Base-by-base conservation (phyloP, 2,113 vertebrate species). In the Erythrocercus mccallii region DNA sequence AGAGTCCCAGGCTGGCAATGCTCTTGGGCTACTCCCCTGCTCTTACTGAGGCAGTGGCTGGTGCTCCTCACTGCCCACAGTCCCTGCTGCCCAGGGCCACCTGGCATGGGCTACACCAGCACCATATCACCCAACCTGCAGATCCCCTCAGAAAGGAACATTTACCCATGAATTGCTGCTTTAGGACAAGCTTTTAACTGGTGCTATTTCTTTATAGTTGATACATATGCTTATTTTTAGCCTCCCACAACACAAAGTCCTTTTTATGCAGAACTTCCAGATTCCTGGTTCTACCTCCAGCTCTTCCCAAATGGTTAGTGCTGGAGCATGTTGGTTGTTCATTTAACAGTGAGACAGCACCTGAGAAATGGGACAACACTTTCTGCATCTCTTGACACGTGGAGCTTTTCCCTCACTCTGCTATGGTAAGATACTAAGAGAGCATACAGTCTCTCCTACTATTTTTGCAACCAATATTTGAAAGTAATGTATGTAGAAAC, bases 21-120 rank as follows among this genome's bases (percentile, higher is more conserved):
- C 10, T 81, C 35, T 40, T 0, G 0, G 37, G 30, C n/a, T 53
- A 4, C 8, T 88, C 21, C 20, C 4, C 9, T 7, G 8, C 22
- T 76, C n/a, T 37, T 53, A 27, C 6, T 0, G 0, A 40, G 58
- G 8, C 40, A 60, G 23, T 14, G 21, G 27, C 25, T 74, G 51
- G 4, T 33, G 20, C 28, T 70, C 3, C 20, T 6, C 42, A 22
- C 16, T 45, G 38, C 23, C 35, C 50, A 28, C 22, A 62, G 8
- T 1, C 24, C 0, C 33, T 35, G 56, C 50, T 81, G 40, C 42
- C 50, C 56, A 22, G 17, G 19, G 11, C 21, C 18, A 27, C 5
- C 48, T 0, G 0, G 18, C 10, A 6, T 7, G 21, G 35, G 21
- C 24, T 60, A 10, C 11, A 38, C 5, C 11, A 5, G 18, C 19